phyloP scores from a whole-genome alignment of 2,888 invertebrate genomes.

The Cantharis nigra region DNA sequence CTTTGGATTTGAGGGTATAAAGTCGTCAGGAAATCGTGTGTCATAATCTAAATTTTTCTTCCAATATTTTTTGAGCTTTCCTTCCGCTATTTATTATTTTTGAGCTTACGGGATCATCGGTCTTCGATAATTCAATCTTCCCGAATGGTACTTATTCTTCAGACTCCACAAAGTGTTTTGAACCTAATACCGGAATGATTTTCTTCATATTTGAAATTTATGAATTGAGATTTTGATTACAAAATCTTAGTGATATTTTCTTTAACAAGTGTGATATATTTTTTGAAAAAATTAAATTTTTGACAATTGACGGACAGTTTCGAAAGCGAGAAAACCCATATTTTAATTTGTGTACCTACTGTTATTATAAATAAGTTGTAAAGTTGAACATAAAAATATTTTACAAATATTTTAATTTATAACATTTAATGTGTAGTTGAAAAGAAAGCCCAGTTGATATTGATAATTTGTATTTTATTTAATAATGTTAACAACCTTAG shows the following conservation, averaged over 20 bases:
- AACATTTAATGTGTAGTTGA: background rate
- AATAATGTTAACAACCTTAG: conserved; percentile 27
- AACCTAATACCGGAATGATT: background rate
- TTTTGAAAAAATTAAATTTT: background rate
- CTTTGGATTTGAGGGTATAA: no score
- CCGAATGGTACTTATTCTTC: no score
- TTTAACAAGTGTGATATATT: background rate
- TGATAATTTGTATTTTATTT: conserved; percentile 35
- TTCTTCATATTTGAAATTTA: background rate
- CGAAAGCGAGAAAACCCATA: background rate
- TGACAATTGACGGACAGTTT: background rate
- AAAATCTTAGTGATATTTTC: background rate
- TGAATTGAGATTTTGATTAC: background rate
- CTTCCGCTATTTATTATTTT: background rate
- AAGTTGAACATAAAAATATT: background rate
- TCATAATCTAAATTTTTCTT: no score
- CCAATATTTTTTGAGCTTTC: no score
- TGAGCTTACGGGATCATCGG: no score
- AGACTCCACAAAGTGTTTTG: no score
- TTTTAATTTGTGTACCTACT: background rate
- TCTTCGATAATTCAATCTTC: no score
- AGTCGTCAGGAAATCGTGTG: no score
- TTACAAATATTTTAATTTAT: background rate
- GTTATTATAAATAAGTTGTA: background rate
- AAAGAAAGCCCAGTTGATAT: conserved; percentile 24